Conservation (phyloP, 2,113 vertebrate genomes). For the Upupa epops region DNA sequence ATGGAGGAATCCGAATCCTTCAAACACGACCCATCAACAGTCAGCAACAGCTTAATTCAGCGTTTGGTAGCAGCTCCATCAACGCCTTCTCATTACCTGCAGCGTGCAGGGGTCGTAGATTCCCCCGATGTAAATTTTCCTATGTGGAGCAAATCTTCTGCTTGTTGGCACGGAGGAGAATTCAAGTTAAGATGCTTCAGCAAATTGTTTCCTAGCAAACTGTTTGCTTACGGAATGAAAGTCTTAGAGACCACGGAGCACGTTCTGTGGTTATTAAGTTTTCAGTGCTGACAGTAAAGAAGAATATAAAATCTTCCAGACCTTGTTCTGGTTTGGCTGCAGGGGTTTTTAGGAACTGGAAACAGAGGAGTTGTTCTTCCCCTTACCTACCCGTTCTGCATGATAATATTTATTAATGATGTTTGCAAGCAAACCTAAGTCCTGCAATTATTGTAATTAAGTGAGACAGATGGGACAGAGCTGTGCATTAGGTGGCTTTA, state of each 20-base stretch:
- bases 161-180: not conserved
- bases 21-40: not conserved
- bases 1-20: not conserved
- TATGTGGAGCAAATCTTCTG: fast-evolving
- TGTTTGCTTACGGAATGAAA: not conserved
- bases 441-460: conserved; percentile 33
- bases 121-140: not conserved
- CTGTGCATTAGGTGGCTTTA: not conserved
- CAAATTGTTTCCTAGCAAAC: not conserved
- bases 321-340: conserved; percentile 18
- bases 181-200: not conserved
- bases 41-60: not conserved
- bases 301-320: not conserved
- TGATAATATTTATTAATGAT: conserved; percentile 51
- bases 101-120: not conserved
- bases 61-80: not conserved
- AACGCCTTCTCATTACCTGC: not conserved
- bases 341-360: not conserved
- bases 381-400: not conserved
- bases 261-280: not conserved
- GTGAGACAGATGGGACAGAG: conserved; percentile 14
- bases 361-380: not conserved
- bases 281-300: not conserved
- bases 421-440: conserved; percentile 43
- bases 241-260: not conserved